Evolutionary conservation across 2,113 vertebrate species (phyloP).

Genomic region (Salvelinus namaycush): DNA sequence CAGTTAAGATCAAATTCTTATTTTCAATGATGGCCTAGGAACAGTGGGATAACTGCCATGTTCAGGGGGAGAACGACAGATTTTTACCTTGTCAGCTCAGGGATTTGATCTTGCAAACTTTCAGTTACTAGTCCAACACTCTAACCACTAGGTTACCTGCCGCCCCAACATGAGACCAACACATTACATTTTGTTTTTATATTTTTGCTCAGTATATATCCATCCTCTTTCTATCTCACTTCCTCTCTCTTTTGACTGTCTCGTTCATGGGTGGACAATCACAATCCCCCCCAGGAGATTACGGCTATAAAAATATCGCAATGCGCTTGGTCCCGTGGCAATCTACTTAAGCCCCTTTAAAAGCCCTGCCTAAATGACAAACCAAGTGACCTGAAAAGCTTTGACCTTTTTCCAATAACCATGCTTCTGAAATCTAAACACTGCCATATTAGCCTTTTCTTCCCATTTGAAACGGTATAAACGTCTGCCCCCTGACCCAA

Average conservation of each 20-base stretch:
- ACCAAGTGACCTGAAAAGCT: slow-evolving; percentile 43
- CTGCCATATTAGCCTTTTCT: neutral
- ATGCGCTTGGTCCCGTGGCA: slow-evolving; percentile 39
- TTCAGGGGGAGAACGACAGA: no score
- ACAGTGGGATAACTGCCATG: no score
- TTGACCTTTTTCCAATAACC: slow-evolving; percentile 22
- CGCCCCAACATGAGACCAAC: no score
- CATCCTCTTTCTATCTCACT: neutral
- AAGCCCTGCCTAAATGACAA: slow-evolving; percentile 51
- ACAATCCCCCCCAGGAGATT: slow-evolving; percentile 48
- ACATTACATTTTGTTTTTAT: no score
- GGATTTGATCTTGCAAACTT: no score
- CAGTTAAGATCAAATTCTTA: no score
- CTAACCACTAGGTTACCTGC: no score
- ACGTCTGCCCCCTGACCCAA: neutral
- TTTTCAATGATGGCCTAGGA: no score
- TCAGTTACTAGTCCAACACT: no score
- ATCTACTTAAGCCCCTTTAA: slow-evolving; percentile 55
- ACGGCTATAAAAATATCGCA: slow-evolving; percentile 51
- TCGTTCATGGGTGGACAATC: slow-evolving; percentile 21
- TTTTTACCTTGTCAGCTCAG: no score
- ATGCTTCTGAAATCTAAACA: neutral
- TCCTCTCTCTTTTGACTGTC: slow-evolving; percentile 2
- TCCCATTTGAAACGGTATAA: neutral
- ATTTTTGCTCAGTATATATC: no score